phyloP scores from a whole-genome alignment of 2,888 invertebrate species.

The Nomada goodeniana region DNA sequence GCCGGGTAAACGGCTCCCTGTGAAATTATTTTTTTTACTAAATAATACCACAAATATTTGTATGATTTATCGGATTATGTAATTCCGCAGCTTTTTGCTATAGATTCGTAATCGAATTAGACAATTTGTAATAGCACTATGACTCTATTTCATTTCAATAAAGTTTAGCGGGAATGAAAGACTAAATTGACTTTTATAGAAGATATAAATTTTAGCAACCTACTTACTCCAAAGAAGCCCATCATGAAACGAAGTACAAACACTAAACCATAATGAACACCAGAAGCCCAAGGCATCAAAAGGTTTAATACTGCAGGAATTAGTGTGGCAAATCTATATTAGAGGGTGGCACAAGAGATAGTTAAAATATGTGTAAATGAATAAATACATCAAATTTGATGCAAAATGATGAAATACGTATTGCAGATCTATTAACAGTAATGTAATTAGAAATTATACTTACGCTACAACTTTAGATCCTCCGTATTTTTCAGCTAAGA shows the following conservation, averaged over 20 bases:
- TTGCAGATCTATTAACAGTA: neutral
- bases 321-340: slow-evolving; percentile 79
- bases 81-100: too few species aligned
- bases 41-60: neutral
- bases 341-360: slow-evolving; percentile 20
- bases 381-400: neutral
- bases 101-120: too few species aligned
- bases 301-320: slow-evolving; percentile 82
- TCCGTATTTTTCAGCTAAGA: slow-evolving; percentile 82
- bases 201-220: neutral
- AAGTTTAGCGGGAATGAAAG: neutral
- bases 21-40: slow-evolving; percentile 32
- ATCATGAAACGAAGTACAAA: slow-evolving; percentile 79
- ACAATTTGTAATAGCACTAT: too few species aligned
- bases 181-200: neutral
- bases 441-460: slow-evolving; percentile 48
- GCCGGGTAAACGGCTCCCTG: slow-evolving; percentile 89
- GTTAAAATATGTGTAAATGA: slow-evolving; percentile 3
- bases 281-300: slow-evolving; percentile 80
- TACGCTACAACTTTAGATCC: slow-evolving; percentile 82
- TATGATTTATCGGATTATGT: neutral
- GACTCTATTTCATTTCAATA: too few species aligned
- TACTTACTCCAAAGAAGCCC: slow-evolving; percentile 83
- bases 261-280: slow-evolving; percentile 75
- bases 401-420: neutral